Evolutionary conservation across 2,888 invertebrate genomes (phyloP).

Genomic region (Cerastoderma edule): DNA sequence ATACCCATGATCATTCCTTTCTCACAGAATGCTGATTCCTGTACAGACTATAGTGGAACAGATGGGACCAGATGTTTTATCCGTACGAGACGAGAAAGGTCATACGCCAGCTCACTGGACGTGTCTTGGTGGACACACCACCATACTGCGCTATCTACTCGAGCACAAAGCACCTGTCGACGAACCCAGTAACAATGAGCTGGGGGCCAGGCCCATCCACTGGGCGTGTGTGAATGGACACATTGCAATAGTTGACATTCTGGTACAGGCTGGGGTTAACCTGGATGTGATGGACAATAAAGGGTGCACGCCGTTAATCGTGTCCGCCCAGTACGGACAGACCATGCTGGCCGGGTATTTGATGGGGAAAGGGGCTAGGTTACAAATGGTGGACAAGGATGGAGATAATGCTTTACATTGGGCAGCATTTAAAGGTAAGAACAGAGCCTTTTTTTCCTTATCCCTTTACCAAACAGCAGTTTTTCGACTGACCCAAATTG

Average conservation of each 20-base stretch:
- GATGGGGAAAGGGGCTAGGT: slow-evolving; percentile 94
- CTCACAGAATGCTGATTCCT: slow-evolving; percentile 90
- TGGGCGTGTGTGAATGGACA: slow-evolving; percentile 98
- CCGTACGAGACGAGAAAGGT: slow-evolving; percentile 94
- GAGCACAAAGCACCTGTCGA: slow-evolving; percentile 91
- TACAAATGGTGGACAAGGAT: slow-evolving; percentile 94
- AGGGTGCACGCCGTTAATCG: slow-evolving; percentile 93
- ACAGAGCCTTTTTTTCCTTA: no score
- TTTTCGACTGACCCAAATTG: no score
- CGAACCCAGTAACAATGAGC: slow-evolving; percentile 93
- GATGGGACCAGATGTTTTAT: slow-evolving; percentile 89
- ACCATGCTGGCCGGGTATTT: slow-evolving; percentile 95
- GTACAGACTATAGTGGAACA: slow-evolving; percentile 93
- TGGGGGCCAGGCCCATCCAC: slow-evolving; percentile 95
- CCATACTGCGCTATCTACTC: slow-evolving; percentile 93
- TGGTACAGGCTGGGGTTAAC: slow-evolving; percentile 89
- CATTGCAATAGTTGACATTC: slow-evolving; percentile 92
- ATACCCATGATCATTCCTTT: no score
- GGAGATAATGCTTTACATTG: slow-evolving; percentile 97
- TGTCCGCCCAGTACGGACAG: slow-evolving; percentile 95
- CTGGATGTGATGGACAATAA: slow-evolving; percentile 96
- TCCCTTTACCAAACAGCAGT: no score
- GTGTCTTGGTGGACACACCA: slow-evolving; percentile 94
- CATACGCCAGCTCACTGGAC: slow-evolving; percentile 98
- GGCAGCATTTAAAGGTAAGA: slow-evolving; percentile 93